A percentile compares a stretch with the other conserved stretches of the same genome.
These are phyloP conservation scores for Polyploca ridens DNA, from an alignment of 2,888 invertebrate genomes.

Conservation along the genomic window DNA sequence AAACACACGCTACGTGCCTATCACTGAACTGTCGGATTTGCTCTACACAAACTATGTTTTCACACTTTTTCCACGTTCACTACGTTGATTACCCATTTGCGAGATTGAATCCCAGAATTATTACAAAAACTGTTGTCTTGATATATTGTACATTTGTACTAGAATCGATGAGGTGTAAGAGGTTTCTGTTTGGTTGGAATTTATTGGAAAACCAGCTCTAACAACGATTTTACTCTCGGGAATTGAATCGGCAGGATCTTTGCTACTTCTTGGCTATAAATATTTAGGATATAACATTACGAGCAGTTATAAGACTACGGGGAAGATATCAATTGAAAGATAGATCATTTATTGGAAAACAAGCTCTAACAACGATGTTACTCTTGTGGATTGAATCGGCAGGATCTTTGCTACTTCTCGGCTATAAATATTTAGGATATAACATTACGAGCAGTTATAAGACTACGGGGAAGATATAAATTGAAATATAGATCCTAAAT, in stretches of 20 bases:
- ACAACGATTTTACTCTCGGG: neutral
- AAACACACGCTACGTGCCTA: conserved; percentile 2
- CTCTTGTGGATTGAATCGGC: neutral
- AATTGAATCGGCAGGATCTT: neutral
- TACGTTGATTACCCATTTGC: conserved; percentile 6
- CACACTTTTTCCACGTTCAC: neutral
- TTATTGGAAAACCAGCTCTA: neutral
- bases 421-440: no score
- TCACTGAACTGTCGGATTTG: neutral
- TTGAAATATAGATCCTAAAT: neutral
- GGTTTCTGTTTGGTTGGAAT: neutral
- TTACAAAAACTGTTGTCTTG: neutral
- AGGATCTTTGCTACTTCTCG: neutral
- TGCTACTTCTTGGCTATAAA: no score
- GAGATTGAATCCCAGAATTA: neutral
- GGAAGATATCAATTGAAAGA: neutral
- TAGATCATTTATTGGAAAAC: neutral
- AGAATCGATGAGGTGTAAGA: neutral
- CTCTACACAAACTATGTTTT: conserved; percentile 7
- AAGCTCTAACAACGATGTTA: neutral
- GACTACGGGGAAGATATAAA: no score
- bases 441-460: neutral
- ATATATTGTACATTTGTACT: neutral
- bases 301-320: no score
- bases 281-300: neutral